Evolutionary conservation across 2,113 vertebrate species (phyloP).

Genomic region (Heptranchias perlo): DNA sequence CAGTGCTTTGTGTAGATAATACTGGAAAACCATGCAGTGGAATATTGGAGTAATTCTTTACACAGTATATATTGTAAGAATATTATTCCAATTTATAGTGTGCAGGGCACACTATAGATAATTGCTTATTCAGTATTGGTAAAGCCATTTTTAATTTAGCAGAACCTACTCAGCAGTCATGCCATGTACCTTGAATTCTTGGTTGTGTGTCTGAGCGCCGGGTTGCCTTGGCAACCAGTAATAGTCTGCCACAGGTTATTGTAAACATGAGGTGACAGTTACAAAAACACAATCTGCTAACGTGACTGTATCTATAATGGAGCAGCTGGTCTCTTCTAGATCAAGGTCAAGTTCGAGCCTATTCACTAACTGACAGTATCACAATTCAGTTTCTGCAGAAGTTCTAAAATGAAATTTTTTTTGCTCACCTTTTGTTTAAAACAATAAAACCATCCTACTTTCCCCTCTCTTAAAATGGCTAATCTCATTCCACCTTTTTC

Average conservation of each 20-base stretch:
- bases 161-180: background rate
- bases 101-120: background rate
- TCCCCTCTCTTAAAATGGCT: background rate
- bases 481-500: background rate
- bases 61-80: no score
- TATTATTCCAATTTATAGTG: no score
- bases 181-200: background rate
- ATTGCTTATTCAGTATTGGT: background rate
- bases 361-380: background rate
- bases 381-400: no score
- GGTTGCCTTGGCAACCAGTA: constrained; percentile 30
- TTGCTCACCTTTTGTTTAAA: background rate
- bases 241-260: constrained; percentile 30
- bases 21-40: background rate
- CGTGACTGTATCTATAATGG: background rate
- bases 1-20: background rate
- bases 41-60: background rate
- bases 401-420: background rate
- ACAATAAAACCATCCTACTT: background rate
- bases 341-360: background rate
- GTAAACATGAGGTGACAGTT: constrained; percentile 11
- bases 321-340: no score
- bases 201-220: background rate
- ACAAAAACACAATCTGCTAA: constrained; percentile 17
- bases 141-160: background rate